A percentile compares a stretch with the other conserved stretches of the same genome.
Conservation (phyloP, 2,797 vertebrate genomes). For the Acanthiza pusilla region DNA sequence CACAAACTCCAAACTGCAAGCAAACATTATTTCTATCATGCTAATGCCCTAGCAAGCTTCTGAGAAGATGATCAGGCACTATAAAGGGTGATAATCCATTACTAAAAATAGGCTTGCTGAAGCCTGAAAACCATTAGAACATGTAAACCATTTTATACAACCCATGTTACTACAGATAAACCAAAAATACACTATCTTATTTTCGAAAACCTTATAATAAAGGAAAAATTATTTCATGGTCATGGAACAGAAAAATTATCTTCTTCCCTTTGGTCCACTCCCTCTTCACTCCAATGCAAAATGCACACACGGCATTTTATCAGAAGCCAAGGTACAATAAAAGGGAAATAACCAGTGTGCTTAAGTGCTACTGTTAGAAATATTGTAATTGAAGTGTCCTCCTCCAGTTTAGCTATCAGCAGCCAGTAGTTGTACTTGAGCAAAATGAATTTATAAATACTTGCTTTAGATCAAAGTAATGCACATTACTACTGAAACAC, state of each 20-base stretch:
- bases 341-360: background rate
- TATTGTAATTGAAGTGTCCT: background rate
- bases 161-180: background rate
- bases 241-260: background rate
- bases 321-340: background rate
- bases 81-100: slow-evolving; percentile 49
- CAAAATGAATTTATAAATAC: background rate
- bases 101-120: slow-evolving; percentile 53
- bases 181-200: background rate
- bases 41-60: slow-evolving; percentile 42
- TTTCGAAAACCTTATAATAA: background rate
- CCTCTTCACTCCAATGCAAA: background rate
- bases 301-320: background rate
- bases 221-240: background rate
- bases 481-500: background rate
- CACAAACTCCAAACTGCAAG: background rate
- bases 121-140: slow-evolving; percentile 18
- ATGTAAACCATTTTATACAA: background rate
- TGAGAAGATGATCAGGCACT: slow-evolving; percentile 54
- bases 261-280: background rate
- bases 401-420: background rate
- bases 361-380: background rate
- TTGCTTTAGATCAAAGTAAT: background rate
- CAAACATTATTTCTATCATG: slow-evolving; percentile 12
- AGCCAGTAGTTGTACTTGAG: background rate